Base-by-base conservation (phyloP, 1,140 invertebrate genomes). In the Heliconius nattereri region DNA sequence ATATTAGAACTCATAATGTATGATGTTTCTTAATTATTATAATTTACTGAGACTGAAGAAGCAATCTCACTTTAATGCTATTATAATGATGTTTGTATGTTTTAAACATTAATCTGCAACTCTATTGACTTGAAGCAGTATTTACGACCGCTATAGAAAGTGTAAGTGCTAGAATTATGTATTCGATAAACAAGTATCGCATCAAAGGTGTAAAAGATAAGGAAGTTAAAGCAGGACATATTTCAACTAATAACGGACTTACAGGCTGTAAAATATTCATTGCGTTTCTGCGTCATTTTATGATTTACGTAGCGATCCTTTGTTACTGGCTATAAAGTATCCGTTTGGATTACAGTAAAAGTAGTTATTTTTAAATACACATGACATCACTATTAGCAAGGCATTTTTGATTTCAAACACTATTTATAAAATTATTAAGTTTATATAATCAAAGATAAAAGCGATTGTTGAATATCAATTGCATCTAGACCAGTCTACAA, bases 91-190 rank as follows among this genome's bases (percentile, higher is more conserved):
- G 60, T 66, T 66, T 66, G 13, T 66, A 66, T 66, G 29, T 66
- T 66, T 66, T 66, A 23, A 11, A 29, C 60, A 66, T 66, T 66
- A 66, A 66, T 66, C 60, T 66, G 16, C 60, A 66, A 29, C 23
- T 66, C 26, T 16, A 66, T 66, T 29, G 60, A 80, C 71, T 73
- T 45, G 72, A 73, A 40, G 40, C 45, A 54, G 74, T 70, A 73
- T 80, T 77, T 76, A 80, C 71, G 75, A 77, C 23, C 75, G 74
- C 54, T 40, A 78, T 78, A 82, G 81, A 82, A 82, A 82, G 81
- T 76, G 81, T 45, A 82, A 82, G 81, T 82, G 77, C 26, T 66
- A 75, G 35, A 40, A 75, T 75, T 66, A 66, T 75, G 32, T 66
- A 75, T 75, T 57, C 49, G 54, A 75, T 75, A 75, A 75, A 75